Evolutionary conservation across 2,113 vertebrate species (phyloP).

Genomic region (Cebus imitator): DNA sequence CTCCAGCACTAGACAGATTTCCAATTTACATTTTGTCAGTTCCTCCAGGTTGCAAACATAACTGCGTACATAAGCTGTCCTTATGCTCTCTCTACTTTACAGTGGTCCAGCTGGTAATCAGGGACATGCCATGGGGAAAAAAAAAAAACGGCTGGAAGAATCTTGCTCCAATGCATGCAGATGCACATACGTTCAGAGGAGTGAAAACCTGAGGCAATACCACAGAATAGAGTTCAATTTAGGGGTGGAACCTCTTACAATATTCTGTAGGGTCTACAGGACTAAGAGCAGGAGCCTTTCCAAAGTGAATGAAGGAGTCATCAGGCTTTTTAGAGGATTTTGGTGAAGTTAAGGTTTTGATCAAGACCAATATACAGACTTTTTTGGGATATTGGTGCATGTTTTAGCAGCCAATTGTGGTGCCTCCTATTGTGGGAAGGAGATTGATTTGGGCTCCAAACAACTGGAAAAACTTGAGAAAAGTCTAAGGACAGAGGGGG

Average conservation of each 20-base stretch:
- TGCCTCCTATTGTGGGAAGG: not conserved
- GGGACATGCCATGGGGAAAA: not conserved
- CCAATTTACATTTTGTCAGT: constrained; percentile 24
- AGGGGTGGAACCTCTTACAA: not conserved
- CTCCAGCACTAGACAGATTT: constrained; percentile 21
- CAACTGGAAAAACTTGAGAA: not conserved
- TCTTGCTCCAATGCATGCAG: not conserved
- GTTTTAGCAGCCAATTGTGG: not conserved
- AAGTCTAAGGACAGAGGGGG: not conserved
- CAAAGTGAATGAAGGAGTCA: not conserved
- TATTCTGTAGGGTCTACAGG: not conserved
- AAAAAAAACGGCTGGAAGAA: not conserved
- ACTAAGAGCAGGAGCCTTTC: not conserved
- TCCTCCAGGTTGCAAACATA: constrained; percentile 29
- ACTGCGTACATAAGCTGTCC: not conserved
- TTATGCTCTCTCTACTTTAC: not conserved
- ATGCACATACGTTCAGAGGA: not conserved
- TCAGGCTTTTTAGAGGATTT: not conserved
- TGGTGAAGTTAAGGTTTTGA: not conserved
- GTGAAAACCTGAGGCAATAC: not conserved
- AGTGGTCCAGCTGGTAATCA: not conserved
- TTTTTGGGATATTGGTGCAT: no score
- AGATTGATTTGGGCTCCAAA: not conserved
- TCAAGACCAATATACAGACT: not conserved
- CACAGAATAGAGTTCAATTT: not conserved